Evolutionary conservation across 2,797 vertebrate species (phyloP).

Genomic region (Melanotaenia maccullochi): DNA sequence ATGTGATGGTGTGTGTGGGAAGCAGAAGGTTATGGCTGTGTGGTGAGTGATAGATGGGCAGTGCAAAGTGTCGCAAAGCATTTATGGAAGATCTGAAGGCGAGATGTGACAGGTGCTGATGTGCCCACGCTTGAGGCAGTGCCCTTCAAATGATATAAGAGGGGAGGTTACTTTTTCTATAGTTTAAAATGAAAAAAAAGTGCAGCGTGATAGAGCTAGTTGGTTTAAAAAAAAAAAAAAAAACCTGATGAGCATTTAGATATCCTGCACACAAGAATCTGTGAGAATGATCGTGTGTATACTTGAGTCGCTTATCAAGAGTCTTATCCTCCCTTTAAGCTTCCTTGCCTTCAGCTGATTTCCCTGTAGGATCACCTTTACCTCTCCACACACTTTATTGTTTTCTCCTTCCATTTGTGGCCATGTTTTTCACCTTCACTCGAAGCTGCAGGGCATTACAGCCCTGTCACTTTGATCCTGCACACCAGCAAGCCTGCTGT

Average conservation of each 20-base stretch:
- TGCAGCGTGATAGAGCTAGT: neutral
- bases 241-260: neutral
- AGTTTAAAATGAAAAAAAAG: neutral
- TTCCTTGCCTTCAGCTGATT: slow-evolving; percentile 59
- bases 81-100: slow-evolving; percentile 51
- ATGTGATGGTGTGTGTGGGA: slow-evolving; percentile 12
- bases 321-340: slow-evolving; percentile 43
- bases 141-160: slow-evolving; percentile 28
- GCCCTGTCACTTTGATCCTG: slow-evolving; percentile 41
- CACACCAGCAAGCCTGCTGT: slow-evolving; percentile 23
- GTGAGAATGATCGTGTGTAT: slow-evolving; percentile 23
- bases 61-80: slow-evolving; percentile 51
- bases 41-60: slow-evolving; percentile 49
- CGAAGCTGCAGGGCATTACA: slow-evolving; percentile 45
- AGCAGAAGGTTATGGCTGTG: slow-evolving; percentile 46
- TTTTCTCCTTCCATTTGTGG: slow-evolving; percentile 55
- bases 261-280: neutral
- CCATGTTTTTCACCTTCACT: slow-evolving; percentile 39
- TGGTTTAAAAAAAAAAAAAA: neutral
- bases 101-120: slow-evolving; percentile 58
- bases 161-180: slow-evolving; percentile 8
- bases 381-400: slow-evolving; percentile 32
- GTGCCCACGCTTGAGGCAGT: slow-evolving; percentile 31
- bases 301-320: slow-evolving; percentile 40
- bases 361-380: slow-evolving; percentile 58